These are phyloP conservation scores for Ridgeia piscesae DNA, from an alignment of 1,140 invertebrate species.

Conservation along the genomic window DNA sequence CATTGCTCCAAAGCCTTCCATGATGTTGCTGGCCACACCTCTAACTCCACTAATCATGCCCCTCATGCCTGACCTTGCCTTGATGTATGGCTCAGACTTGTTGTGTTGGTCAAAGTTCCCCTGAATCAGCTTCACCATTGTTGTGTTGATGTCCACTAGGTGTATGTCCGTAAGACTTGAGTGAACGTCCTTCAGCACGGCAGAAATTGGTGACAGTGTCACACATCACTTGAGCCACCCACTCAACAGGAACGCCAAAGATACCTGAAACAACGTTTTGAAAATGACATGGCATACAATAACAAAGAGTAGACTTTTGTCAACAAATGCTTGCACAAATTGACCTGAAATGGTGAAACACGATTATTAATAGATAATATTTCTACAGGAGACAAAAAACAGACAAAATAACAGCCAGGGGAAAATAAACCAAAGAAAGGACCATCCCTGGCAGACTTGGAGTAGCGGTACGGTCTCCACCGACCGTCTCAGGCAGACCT, in stretches of 20 bases:
- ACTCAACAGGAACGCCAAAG: neutral
- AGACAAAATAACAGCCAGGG: too few relatives aligned
- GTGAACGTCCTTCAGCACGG: neutral
- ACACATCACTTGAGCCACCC: neutral
- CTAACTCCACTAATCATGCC: neutral
- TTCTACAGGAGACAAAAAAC: too few relatives aligned
- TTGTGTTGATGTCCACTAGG: neutral
- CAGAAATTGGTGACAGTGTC: slow-evolving; percentile 9
- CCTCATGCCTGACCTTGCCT: neutral
- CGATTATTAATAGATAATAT: too few relatives aligned
- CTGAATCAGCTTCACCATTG: neutral
- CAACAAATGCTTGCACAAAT: too few relatives aligned
- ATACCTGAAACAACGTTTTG: neutral
- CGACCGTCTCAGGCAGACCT: too few relatives aligned
- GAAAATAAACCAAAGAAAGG: too few relatives aligned
- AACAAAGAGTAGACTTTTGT: too few relatives aligned
- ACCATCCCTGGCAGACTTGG: too few relatives aligned
- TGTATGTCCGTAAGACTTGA: neutral
- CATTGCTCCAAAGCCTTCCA: neutral
- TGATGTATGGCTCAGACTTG: neutral
- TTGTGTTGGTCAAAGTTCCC: neutral
- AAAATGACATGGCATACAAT: too few relatives aligned
- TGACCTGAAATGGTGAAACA: too few relatives aligned
- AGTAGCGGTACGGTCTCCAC: too few relatives aligned
- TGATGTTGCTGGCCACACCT: neutral